phyloP scores from a whole-genome alignment of 1,140 invertebrate species.

The Plectrocnemia conspersa region DNA sequence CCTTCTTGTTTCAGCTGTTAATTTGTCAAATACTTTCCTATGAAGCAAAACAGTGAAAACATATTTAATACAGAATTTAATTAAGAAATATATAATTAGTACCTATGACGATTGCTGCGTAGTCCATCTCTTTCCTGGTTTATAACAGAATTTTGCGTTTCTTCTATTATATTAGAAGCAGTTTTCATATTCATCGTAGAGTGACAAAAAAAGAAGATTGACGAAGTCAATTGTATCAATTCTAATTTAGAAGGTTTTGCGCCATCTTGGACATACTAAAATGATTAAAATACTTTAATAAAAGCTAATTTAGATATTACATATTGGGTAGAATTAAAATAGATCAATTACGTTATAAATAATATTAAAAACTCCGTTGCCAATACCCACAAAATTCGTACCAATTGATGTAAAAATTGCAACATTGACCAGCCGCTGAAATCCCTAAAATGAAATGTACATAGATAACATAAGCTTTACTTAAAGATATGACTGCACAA shows the following conservation, averaged over 20 bases:
- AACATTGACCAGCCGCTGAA: slow-evolving; percentile 5
- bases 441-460: slow-evolving; percentile 13
- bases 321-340: not conserved
- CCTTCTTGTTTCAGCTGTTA: slow-evolving; percentile 31
- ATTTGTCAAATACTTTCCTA: slow-evolving; percentile 32
- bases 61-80: not conserved
- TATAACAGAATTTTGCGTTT: slow-evolving; percentile 37
- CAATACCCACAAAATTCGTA: slow-evolving; percentile 20
- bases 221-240: slow-evolving; percentile 42
- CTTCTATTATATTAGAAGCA: slow-evolving; percentile 39
- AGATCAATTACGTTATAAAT: not conserved
- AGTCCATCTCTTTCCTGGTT: slow-evolving; percentile 18
- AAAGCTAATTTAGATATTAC: not conserved
- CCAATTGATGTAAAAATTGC: slow-evolving; percentile 6
- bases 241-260: slow-evolving; percentile 23
- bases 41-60: slow-evolving; percentile 5
- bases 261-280: slow-evolving; percentile 36
- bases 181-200: slow-evolving; percentile 40
- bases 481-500: no score
- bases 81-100: slow-evolving; percentile 1
- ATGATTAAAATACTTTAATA: slow-evolving; percentile 6
- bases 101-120: slow-evolving; percentile 32
- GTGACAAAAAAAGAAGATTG: slow-evolving; percentile 43
- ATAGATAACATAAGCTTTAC: no score
- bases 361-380: slow-evolving; percentile 13